Evolutionary conservation across 2,888 invertebrate genomes (phyloP).

Genomic region (Siphlonurus alternatus): DNA sequence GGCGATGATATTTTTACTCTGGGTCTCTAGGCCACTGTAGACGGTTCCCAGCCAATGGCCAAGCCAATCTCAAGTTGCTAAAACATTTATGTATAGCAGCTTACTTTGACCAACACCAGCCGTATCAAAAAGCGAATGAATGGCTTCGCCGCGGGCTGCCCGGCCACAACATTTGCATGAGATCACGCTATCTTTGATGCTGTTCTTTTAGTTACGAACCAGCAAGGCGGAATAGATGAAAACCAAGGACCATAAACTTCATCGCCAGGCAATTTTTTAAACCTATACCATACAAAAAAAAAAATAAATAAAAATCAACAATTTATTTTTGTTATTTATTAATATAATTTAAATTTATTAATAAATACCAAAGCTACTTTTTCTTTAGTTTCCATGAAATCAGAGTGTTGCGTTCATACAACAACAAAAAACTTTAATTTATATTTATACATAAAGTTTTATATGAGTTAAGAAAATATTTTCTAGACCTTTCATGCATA

Average conservation of each 20-base stretch:
- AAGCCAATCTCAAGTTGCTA: too few species aligned
- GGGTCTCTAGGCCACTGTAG: background rate
- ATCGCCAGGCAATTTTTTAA: background rate
- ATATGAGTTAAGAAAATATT: too few species aligned
- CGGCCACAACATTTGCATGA: background rate
- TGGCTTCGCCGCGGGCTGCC: background rate
- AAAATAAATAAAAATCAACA: background rate
- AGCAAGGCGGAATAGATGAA: background rate
- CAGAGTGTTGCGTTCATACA: background rate
- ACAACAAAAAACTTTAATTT: background rate
- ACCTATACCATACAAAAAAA: too few species aligned
- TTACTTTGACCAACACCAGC: background rate
- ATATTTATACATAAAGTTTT: too few species aligned
- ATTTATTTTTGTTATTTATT: background rate
- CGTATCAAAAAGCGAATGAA: background rate
- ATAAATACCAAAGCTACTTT: background rate
- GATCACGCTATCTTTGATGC: background rate
- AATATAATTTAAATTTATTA: background rate
- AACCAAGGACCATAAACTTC: background rate
- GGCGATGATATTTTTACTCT: background rate
- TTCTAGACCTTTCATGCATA: too few species aligned
- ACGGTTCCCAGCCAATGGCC: too few species aligned
- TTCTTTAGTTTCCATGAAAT: background rate
- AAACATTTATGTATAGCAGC: too few species aligned
- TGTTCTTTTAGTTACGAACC: background rate